phyloP scores from a whole-genome alignment of 2,888 invertebrate genomes.

The Napeogenes inachia region DNA sequence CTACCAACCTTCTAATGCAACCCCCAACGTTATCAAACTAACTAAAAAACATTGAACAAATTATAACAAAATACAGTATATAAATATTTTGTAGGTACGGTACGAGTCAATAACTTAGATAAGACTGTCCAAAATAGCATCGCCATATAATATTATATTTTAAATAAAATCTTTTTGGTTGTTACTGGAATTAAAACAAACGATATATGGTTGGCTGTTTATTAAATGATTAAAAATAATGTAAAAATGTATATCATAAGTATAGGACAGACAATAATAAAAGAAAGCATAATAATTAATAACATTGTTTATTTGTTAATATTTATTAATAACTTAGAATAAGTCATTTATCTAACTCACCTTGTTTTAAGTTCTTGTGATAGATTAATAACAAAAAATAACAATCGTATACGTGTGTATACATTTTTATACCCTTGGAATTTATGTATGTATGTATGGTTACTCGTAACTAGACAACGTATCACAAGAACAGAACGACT shows the following conservation, averaged over 20 bases:
- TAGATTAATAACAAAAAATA: slow-evolving; percentile 30
- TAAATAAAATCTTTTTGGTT: slow-evolving; percentile 13
- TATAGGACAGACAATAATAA: slow-evolving; percentile 35
- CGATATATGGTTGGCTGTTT: neutral
- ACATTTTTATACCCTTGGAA: neutral
- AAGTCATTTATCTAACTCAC: slow-evolving; percentile 67
- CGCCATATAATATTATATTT: slow-evolving; percentile 4
- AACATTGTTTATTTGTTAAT: slow-evolving; percentile 61
- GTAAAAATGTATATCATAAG: slow-evolving; percentile 18
- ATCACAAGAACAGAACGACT: slow-evolving; percentile 17
- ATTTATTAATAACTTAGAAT: slow-evolving; percentile 66
- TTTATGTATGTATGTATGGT: neutral
- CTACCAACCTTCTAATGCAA: neutral
- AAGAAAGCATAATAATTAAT: slow-evolving; percentile 50
- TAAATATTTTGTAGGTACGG: slow-evolving; percentile 1
- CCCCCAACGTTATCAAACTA: neutral
- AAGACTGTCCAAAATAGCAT: slow-evolving; percentile 11
- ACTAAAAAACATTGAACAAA: neutral
- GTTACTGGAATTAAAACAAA: neutral
- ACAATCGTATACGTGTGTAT: neutral
- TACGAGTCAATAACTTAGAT: slow-evolving; percentile 13
- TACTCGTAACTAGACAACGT: neutral
- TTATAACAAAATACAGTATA: too few species aligned
- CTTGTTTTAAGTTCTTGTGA: slow-evolving; percentile 55
- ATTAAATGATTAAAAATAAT: slow-evolving; percentile 7